Evolutionary conservation across 2,113 vertebrate genomes (phyloP), one percentile per base, ranked within the genome.

Genomic region (Callipepla californica): DNA sequence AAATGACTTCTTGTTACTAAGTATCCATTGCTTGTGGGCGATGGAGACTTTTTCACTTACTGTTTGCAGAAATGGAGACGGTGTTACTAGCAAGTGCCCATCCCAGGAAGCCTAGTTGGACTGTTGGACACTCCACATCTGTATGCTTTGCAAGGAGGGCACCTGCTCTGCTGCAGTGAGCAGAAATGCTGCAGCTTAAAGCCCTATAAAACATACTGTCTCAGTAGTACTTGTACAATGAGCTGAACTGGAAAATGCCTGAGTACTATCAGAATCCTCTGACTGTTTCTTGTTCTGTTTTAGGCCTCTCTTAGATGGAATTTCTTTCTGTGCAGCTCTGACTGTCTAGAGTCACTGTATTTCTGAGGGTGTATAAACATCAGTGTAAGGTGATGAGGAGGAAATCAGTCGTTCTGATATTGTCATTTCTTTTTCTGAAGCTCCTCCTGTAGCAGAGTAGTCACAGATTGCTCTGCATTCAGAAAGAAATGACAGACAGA

Each of bases 201-300:
- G 79, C 44, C 0, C 0, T 48, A 53, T 50, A 42, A 74, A 68
- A 26, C 34, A 9, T 28, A 2, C 45, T 77, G 45, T 8, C 57
- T 21, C 22, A 26, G 5, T 55, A 23, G 40, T 62, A 45, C 26
- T 13, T 70, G 17, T 62, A 25, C 80, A 61, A 61, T 44, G 3
- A 67, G 26, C 21, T 69, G 40, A 61, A 61, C 53, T 47, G 28
- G 28, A 73, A 40, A 36, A 58, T 3, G 7, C 3, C 61, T 59
- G 16, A 51, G 5, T 23, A 30, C 5, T 18, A 4, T 59, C 21
- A 5, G 28, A 68, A 21, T 81, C 30, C 18, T 62, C 34, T 20
- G 59, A 18, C n/a, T 67, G 22, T 47, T 42, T 26, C 87, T 42
- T 42, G 38, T 42, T 38, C 32, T 44, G 28, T 66, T 66, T 78